phyloP scores from a whole-genome alignment of 2,888 invertebrate species.

The Lasius platythorax region DNA sequence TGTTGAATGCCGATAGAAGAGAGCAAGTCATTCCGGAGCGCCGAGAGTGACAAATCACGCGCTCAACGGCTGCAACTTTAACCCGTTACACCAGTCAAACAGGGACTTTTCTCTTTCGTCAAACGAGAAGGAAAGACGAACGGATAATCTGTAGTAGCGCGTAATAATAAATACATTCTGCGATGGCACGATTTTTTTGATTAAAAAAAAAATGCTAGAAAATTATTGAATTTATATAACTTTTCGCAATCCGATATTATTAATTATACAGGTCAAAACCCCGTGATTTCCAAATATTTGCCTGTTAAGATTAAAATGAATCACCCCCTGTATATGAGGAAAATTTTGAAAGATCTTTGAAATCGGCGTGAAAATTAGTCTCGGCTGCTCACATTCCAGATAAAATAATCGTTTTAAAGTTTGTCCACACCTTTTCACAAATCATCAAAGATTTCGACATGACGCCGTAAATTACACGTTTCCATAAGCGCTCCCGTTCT shows the following conservation, averaged over 20 bases:
- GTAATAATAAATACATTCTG: background rate
- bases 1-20: slow-evolving; percentile 56
- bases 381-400: background rate
- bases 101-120: slow-evolving; percentile 25
- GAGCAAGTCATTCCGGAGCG: slow-evolving; percentile 46
- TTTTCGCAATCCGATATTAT: background rate
- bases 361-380: background rate
- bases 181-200: background rate
- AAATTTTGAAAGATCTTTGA: background rate
- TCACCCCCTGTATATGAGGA: background rate
- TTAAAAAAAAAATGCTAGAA: background rate
- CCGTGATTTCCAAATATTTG: too few relatives aligned
- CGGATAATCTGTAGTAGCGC: background rate
- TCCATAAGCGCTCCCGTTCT: background rate
- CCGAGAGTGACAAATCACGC: slow-evolving; percentile 50
- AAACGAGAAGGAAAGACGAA: background rate
- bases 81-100: slow-evolving; percentile 30
- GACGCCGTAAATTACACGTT: background rate
- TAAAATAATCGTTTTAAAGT: background rate
- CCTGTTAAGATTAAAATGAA: too few relatives aligned
- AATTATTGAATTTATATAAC: slow-evolving; percentile 1
- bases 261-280: background rate
- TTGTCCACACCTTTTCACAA: too few relatives aligned
- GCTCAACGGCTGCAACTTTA: slow-evolving; percentile 46
- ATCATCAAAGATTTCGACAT: background rate